phyloP scores from a whole-genome alignment of 1,140 invertebrate species.

The Cotesia glomerata region DNA sequence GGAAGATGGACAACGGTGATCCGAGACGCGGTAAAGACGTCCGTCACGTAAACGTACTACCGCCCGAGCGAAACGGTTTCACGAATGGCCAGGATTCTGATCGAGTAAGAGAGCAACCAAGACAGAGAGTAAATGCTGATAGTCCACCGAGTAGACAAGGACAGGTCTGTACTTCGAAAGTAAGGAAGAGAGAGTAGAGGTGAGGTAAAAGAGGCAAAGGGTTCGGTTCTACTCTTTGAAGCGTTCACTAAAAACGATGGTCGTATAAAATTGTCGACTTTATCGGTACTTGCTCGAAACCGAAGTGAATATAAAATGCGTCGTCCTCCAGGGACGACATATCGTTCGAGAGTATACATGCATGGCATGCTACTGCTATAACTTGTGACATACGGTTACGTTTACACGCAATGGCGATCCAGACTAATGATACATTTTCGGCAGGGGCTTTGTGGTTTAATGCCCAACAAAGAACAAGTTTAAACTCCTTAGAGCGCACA shows the following conservation, averaged over 20 bases:
- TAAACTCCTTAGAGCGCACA: neutral
- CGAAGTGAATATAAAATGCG: conserved; percentile 41
- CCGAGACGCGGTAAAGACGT: conserved; percentile 27
- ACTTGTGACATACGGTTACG: neutral
- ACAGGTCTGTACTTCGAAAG: neutral
- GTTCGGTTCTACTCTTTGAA: neutral
- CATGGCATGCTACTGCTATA: neutral
- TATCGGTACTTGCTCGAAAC: conserved; percentile 39
- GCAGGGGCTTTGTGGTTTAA: neutral
- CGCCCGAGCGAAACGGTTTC: conserved; percentile 20
- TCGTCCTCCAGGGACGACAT: conserved; percentile 27
- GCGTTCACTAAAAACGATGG: conserved; percentile 25
- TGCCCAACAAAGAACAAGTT: neutral
- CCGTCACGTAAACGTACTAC: conserved; percentile 26
- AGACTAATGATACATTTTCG: conserved; percentile 13
- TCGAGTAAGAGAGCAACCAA: conserved; percentile 9
- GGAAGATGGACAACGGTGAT: conserved; percentile 32
- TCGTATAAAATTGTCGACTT: conserved; percentile 40
- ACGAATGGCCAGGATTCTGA: conserved; percentile 23
- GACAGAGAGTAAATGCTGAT: neutral
- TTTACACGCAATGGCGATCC: neutral
- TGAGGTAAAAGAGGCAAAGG: neutral
- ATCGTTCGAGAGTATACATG: conserved; percentile 21
- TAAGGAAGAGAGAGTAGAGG: neutral
- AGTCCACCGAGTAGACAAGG: neutral